Evolutionary conservation across 2,113 vertebrate species (phyloP).

Genomic region (Siniperca knerii): DNA sequence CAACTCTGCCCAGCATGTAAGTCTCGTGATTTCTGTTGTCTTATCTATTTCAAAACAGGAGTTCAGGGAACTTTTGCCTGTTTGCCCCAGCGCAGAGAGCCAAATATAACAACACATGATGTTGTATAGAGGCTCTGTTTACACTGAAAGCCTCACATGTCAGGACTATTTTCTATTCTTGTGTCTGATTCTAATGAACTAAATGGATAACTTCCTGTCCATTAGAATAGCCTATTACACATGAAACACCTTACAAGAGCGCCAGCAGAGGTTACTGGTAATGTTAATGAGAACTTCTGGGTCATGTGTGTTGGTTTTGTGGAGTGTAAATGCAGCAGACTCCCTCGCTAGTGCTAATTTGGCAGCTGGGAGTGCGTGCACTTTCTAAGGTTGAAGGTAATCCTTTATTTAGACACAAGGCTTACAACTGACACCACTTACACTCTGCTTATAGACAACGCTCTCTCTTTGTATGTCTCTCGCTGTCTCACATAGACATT

Average conservation of each 20-base stretch:
- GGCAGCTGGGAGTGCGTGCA: conserved; percentile 26
- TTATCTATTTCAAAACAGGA: conserved; percentile 31
- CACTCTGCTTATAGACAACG: not conserved
- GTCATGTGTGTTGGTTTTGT: conserved; percentile 24
- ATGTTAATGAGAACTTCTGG: not conserved
- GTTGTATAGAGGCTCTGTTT: not conserved
- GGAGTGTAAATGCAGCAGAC: not conserved
- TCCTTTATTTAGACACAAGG: conserved; percentile 69
- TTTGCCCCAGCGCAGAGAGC: conserved; percentile 19
- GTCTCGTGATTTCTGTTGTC: conserved; percentile 10
- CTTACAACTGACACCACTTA: conserved; percentile 55
- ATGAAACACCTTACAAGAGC: not conserved
- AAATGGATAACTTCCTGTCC: not conserved
- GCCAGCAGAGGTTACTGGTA: not conserved
- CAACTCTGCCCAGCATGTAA: conserved; percentile 12
- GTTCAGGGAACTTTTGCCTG: conserved; percentile 40
- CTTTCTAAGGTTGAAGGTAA: conserved; percentile 66
- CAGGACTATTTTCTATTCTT: not conserved
- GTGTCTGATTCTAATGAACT: not conserved
- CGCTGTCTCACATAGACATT: not conserved
- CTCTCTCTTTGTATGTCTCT: conserved; percentile 17
- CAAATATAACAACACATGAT: conserved; percentile 28
- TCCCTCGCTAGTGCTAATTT: conserved; percentile 34
- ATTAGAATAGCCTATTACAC: not conserved
- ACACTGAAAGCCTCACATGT: not conserved